phyloP scores from a whole-genome alignment of 2,888 invertebrate species.

The Laspeyria flexula region DNA sequence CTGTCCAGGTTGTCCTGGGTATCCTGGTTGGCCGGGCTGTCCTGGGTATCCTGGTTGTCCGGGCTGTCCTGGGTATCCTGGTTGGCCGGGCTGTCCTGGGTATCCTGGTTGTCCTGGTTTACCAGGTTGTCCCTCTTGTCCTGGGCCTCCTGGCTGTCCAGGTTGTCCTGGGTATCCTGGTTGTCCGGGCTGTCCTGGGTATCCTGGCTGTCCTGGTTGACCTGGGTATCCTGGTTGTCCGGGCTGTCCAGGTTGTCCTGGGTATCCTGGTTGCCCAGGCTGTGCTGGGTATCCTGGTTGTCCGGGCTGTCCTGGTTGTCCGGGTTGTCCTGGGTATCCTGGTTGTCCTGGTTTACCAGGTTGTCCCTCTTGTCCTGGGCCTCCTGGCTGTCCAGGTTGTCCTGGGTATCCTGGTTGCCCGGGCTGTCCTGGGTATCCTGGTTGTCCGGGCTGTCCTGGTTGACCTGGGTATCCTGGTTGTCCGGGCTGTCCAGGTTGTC shows the following conservation, averaged over 20 bases:
- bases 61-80: slow-evolving; percentile 34
- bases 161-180: slow-evolving; percentile 27
- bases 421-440: slow-evolving; percentile 34
- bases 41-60: slow-evolving; percentile 7
- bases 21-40: slow-evolving; percentile 2
- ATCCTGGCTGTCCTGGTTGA: slow-evolving; percentile 5
- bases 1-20: slow-evolving; percentile 15
- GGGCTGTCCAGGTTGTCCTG: slow-evolving; percentile 48
- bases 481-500: slow-evolving; percentile 24
- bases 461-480: slow-evolving; percentile 36
- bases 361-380: slow-evolving; percentile 4
- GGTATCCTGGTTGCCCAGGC: slow-evolving; percentile 45
- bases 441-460: slow-evolving; percentile 52
- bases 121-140: slow-evolving; percentile 24
- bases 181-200: slow-evolving; percentile 14
- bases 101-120: slow-evolving; percentile 36
- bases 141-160: slow-evolving; percentile 21
- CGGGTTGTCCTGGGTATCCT: slow-evolving; percentile 25
- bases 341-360: slow-evolving; percentile 26
- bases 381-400: slow-evolving; percentile 2
- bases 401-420: slow-evolving; percentile 6
- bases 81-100: slow-evolving; percentile 51
- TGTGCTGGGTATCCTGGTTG: slow-evolving; percentile 40
- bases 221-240: slow-evolving; percentile 4
- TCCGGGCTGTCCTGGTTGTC: slow-evolving; percentile 11